phyloP scores from a whole-genome alignment of 2,113 vertebrate genomes.

The Tachuris rubrigastra region DNA sequence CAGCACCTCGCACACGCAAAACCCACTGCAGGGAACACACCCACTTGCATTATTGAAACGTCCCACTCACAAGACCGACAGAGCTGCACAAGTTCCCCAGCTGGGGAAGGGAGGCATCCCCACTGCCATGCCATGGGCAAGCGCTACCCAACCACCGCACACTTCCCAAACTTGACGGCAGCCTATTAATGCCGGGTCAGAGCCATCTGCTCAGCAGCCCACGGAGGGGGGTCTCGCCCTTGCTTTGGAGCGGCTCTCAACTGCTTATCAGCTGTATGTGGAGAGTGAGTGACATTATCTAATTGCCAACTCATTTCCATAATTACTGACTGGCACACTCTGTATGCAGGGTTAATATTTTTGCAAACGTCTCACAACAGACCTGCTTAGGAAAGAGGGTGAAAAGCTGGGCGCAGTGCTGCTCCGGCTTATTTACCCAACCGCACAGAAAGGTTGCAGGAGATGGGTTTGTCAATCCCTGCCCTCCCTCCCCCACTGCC shows the following conservation, averaged over 20 bases:
- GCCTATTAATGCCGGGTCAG: not conserved
- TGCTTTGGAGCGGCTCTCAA: slow-evolving; percentile 15
- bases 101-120: not conserved
- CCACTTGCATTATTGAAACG: not conserved
- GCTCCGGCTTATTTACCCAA: not conserved
- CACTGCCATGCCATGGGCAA: rapidly evolving
- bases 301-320: slow-evolving; percentile 77
- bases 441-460: not conserved
- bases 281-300: slow-evolving; percentile 73
- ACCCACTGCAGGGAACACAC: not conserved
- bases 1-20: not conserved
- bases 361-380: slow-evolving; percentile 45
- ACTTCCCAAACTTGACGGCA: not conserved
- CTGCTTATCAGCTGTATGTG: slow-evolving; percentile 50
- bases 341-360: slow-evolving; percentile 63
- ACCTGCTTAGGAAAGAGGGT: slow-evolving; percentile 33
- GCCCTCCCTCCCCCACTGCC: not conserved
- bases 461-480: not conserved
- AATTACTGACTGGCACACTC: slow-evolving; percentile 67
- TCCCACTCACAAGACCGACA: not conserved
- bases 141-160: not conserved
- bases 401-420: not conserved
- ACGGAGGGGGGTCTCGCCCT: not conserved
- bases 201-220: slow-evolving; percentile 7
- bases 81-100: not conserved